A percentile compares a stretch with the other conserved stretches of the same genome.
These are phyloP conservation scores for Morelia viridis DNA, from an alignment of 2,797 vertebrate species.

Conservation along the genomic window DNA sequence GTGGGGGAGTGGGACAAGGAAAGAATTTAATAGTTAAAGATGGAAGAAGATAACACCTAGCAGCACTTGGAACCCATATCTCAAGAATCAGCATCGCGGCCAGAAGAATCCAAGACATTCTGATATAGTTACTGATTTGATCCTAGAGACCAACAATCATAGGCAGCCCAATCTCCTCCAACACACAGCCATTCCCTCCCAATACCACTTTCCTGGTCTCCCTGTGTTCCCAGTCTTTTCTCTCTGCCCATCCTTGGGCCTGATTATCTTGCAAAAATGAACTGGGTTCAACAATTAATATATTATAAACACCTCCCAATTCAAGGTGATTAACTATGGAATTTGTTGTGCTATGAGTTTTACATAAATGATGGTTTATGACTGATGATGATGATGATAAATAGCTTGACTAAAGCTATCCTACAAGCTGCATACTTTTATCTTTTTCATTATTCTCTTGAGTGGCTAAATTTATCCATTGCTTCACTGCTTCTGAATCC, in stretches of 20 bases:
- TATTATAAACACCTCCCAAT: not conserved
- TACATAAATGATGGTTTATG: not conserved
- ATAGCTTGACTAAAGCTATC: not conserved
- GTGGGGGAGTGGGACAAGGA: not conserved
- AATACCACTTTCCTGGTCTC: not conserved
- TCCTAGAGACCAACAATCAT: not conserved
- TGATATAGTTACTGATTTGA: not conserved
- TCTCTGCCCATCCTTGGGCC: not conserved
- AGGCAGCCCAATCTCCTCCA: not conserved
- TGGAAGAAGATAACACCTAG: not conserved
- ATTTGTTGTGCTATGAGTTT: not conserved
- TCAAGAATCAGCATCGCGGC: not conserved
- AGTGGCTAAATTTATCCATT: not conserved
- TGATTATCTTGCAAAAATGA: not conserved
- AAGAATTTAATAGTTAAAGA: not conserved
- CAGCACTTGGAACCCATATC: not conserved
- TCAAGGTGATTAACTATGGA: not conserved
- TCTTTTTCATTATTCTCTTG: not conserved
- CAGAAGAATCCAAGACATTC: not conserved
- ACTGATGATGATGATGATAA: not conserved
- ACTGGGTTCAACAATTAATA: not conserved
- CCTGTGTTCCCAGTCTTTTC: not conserved
- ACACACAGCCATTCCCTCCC: not conserved
- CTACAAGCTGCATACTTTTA: not conserved
- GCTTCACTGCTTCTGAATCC: not conserved